A percentile compares a stretch with the other conserved stretches of the same genome.
Conservation (phyloP, 2,113 vertebrate genomes). For the Cryptomyrus ogoouensis region DNA sequence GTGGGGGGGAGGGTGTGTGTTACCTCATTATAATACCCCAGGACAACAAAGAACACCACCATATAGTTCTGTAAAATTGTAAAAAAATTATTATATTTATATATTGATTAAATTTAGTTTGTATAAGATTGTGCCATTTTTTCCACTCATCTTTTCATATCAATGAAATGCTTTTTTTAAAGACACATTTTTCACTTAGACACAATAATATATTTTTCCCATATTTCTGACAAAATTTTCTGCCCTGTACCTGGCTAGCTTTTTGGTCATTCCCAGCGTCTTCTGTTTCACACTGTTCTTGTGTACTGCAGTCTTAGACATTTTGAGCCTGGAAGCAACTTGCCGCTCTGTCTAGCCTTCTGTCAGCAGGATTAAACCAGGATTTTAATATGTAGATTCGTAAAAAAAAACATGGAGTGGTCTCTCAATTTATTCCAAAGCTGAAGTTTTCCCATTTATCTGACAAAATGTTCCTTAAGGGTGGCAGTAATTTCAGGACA, state of each 20-base stretch:
- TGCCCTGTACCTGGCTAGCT: too few species aligned
- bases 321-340: too few species aligned
- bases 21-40: neutral
- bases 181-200: neutral
- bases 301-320: too few species aligned
- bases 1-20: neutral
- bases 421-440: too few species aligned
- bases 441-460: too few species aligned
- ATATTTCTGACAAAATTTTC: neutral
- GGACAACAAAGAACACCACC: neutral
- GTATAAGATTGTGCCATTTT: neutral
- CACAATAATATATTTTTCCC: neutral
- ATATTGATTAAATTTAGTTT: neutral
- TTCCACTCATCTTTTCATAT: neutral
- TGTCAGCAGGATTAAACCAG: too few species aligned
- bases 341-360: too few species aligned
- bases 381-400: too few species aligned
- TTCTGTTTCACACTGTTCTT: too few species aligned
- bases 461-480: neutral
- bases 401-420: too few species aligned
- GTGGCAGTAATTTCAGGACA: neutral
- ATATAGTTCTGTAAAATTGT: neutral
- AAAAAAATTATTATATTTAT: neutral
- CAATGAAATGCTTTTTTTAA: neutral
- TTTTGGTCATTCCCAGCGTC: too few species aligned